These are phyloP conservation scores for Enoplosus armatus DNA, from an alignment of 2,797 vertebrate species.

Conservation along the genomic window DNA sequence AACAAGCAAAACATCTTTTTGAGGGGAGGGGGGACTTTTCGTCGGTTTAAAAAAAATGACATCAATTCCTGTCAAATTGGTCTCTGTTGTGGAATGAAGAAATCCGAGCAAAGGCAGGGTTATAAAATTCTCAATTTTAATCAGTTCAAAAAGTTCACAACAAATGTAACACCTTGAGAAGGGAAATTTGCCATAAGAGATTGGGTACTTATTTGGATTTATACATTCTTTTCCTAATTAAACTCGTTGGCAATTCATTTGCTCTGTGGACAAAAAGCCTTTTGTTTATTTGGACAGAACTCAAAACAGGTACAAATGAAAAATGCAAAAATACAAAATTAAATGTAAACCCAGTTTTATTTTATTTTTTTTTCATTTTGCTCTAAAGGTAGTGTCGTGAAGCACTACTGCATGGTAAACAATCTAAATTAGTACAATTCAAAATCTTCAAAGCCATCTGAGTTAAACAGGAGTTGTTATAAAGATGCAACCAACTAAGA, in stretches of 20 bases:
- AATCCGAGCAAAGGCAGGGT: conserved; percentile 65
- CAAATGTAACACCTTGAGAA: conserved; percentile 87
- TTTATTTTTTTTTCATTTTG: conserved; percentile 85
- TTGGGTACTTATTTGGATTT: conserved; percentile 80
- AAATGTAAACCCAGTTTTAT: conserved; percentile 97
- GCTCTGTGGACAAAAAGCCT: conserved; percentile 74
- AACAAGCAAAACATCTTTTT: background rate
- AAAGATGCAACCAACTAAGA: conserved; percentile 97
- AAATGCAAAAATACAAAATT: conserved; percentile 86
- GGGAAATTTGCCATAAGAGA: conserved; percentile 79
- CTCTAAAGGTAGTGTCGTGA: conserved; percentile 96
- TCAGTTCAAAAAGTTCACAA: conserved; percentile 90
- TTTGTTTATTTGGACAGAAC: conserved; percentile 82
- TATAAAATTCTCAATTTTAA: conserved; percentile 90
- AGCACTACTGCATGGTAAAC: conserved; percentile 99
- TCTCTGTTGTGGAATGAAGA: conserved; percentile 50
- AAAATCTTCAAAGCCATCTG: conserved; percentile 93
- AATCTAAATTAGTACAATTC: conserved; percentile 99
- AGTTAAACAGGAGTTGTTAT: conserved; percentile 96
- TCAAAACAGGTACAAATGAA: conserved; percentile 79
- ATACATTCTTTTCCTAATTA: conserved; percentile 85
- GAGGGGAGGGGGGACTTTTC: background rate
- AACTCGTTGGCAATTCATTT: conserved; percentile 78
- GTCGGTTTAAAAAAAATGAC: background rate
- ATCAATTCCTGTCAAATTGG: background rate